Percentiles rank a stretch among this genome's conserved stretches.
Conservation (phyloP, 2,888 invertebrate genomes). For the Hypselothyrea guttata region DNA sequence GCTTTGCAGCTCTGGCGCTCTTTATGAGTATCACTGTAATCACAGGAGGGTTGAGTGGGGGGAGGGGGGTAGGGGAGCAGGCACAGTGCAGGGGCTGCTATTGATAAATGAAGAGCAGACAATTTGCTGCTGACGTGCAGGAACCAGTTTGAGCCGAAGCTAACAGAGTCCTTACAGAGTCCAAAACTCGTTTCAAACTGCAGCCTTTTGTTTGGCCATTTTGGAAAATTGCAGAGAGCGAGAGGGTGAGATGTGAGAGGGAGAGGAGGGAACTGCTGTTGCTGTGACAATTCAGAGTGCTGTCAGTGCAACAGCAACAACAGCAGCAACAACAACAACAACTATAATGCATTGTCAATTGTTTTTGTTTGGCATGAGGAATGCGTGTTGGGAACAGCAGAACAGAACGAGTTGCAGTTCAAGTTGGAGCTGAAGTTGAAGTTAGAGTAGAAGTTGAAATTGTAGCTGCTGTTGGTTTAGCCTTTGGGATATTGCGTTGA, state of each 20-base stretch:
- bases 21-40: too few relatives aligned
- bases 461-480: conserved; percentile 39
- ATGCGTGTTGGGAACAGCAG: conserved; percentile 71
- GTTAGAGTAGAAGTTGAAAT: not conserved
- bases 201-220: conserved; percentile 49
- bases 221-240: conserved; percentile 58
- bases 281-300: conserved; percentile 60
- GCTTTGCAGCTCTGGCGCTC: too few relatives aligned
- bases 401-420: not conserved
- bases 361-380: conserved; percentile 75
- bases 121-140: conserved; percentile 48
- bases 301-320: conserved; percentile 42
- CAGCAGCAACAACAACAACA: conserved; percentile 16
- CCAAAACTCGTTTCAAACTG: conserved; percentile 3
- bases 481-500: conserved; percentile 27
- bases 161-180: not conserved
- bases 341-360: conserved; percentile 67
- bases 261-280: conserved; percentile 15
- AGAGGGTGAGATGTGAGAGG: not conserved
- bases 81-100: conserved; percentile 13
- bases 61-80: not conserved
- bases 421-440: not conserved
- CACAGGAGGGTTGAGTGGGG: not conserved
- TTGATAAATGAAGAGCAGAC: conserved; percentile 72
- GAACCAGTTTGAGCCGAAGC: conserved; percentile 38